Conservation (phyloP, 2,888 invertebrate genomes). For the Oeneis ivallda region DNA sequence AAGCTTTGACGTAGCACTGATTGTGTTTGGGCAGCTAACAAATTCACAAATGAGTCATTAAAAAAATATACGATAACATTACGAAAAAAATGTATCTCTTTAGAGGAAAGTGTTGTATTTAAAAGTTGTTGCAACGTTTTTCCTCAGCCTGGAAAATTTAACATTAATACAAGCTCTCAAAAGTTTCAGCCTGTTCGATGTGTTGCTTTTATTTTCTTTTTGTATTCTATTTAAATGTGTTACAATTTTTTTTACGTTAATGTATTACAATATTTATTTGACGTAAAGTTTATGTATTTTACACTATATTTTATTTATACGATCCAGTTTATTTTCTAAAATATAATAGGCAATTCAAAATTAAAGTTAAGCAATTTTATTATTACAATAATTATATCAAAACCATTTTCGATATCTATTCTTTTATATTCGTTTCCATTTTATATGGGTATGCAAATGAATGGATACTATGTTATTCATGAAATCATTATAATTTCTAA, state of each 20-base stretch:
- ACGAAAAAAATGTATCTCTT: background rate
- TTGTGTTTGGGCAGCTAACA: background rate
- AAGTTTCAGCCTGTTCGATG: constrained; percentile 11
- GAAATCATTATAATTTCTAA: background rate
- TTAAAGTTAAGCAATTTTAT: no score
- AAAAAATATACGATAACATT: background rate
- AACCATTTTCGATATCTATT: no score
- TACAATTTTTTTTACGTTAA: background rate
- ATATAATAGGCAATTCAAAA: no score
- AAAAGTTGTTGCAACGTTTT: constrained; percentile 19
- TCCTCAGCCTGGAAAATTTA: constrained; percentile 6
- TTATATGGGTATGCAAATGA: no score
- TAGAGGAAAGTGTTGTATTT: constrained; percentile 18
- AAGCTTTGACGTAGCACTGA: background rate
- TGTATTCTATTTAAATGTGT: background rate
- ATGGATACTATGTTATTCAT: no score
- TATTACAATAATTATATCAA: no score
- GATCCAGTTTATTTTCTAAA: no score
- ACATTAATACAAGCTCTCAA: constrained; percentile 16
- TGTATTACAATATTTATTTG: no score
- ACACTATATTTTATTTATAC: no score
- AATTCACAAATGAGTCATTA: background rate
- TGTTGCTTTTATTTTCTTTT: constrained; percentile 7
- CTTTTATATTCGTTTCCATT: no score
- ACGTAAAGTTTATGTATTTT: background rate